Evolutionary conservation across 2,797 vertebrate species (phyloP).

Genomic region (Phataginus tricuspis): DNA sequence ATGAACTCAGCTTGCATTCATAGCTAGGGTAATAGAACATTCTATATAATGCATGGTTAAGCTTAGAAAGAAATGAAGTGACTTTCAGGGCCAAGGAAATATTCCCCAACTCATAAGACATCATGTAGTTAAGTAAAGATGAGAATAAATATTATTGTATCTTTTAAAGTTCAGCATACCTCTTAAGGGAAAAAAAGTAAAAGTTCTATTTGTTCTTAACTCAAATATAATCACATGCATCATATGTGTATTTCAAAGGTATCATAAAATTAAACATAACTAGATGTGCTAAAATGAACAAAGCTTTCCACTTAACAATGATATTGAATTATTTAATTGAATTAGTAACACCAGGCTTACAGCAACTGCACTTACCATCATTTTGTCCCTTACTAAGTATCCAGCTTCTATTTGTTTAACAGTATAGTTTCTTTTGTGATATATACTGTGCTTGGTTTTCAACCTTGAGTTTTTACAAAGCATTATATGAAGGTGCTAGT

Average conservation of each 20-base stretch:
- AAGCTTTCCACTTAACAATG: slow-evolving; percentile 60
- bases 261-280: slow-evolving; percentile 59
- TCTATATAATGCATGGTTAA: background rate
- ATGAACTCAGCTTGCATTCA: background rate
- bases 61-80: background rate
- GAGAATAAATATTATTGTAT: slow-evolving; percentile 34
- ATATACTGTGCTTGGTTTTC: background rate
- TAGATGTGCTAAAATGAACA: slow-evolving; percentile 22
- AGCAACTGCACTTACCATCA: background rate
- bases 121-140: background rate
- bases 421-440: slow-evolving; percentile 22
- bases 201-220: slow-evolving; percentile 54
- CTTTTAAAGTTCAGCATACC: slow-evolving; percentile 50
- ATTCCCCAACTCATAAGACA: background rate
- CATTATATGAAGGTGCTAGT: background rate
- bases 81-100: slow-evolving; percentile 31
- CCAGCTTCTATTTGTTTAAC: slow-evolving; percentile 55
- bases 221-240: slow-evolving; percentile 27
- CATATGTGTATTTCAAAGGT: slow-evolving; percentile 61
- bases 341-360: slow-evolving; percentile 47
- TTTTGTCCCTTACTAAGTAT: slow-evolving; percentile 15
- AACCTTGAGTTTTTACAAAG: slow-evolving; percentile 20
- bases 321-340: slow-evolving; percentile 37
- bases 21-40: background rate
- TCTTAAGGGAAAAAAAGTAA: slow-evolving; percentile 52